These are phyloP conservation scores for Pseudochromis fuscus DNA, from an alignment of 2,797 vertebrate genomes.

Conservation along the genomic window DNA sequence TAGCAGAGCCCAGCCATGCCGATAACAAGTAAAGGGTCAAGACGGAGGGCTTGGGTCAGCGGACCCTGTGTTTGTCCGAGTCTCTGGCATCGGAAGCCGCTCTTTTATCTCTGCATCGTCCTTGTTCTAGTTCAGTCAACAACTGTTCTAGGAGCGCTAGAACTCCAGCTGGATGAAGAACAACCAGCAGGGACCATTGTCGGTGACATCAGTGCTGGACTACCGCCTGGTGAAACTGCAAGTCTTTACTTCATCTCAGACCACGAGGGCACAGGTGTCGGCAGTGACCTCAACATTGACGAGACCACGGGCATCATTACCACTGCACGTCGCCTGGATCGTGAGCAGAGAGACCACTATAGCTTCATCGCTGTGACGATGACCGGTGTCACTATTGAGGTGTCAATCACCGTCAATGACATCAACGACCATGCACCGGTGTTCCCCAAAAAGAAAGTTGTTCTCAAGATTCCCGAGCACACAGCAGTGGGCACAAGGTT, in stretches of 20 bases:
- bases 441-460: constrained; percentile 87
- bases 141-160: constrained; percentile 84
- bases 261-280: constrained; percentile 91
- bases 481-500: constrained; percentile 92
- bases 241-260: constrained; percentile 97
- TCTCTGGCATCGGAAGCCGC: constrained; percentile 58
- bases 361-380: constrained; percentile 97
- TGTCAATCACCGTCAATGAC: constrained; percentile 92
- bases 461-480: constrained; percentile 93
- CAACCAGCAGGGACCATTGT: constrained; percentile 95
- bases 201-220: constrained; percentile 94
- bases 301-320: constrained; percentile 95
- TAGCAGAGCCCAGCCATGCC: constrained; percentile 82
- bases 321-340: constrained; percentile 91
- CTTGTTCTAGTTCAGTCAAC: constrained; percentile 76
- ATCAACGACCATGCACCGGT: constrained; percentile 95
- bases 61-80: constrained; percentile 51
- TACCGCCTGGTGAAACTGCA: constrained; percentile 88
- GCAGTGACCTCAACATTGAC: constrained; percentile 92
- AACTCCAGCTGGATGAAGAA: constrained; percentile 96
- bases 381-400: constrained; percentile 91
- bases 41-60: constrained; percentile 64
- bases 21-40: constrained; percentile 79
- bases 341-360: constrained; percentile 92
- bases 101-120: constrained; percentile 71